These are phyloP conservation scores for Tragelaphus eurycerus DNA, from an alignment of 2,797 vertebrate genomes.

Conservation along the genomic window DNA sequence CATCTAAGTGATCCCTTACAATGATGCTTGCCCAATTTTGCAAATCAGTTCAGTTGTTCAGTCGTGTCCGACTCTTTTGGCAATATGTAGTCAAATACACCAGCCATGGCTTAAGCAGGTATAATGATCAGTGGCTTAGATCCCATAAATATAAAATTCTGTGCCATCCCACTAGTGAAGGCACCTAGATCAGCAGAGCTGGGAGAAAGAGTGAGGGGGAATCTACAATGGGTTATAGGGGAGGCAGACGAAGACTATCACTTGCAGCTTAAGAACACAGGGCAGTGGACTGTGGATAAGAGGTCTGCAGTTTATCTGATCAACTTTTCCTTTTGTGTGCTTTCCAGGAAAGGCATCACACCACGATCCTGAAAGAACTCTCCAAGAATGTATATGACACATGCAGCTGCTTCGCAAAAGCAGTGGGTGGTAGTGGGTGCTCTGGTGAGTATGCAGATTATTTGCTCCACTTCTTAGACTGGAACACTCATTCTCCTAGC, in stretches of 20 bases:
- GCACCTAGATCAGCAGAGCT: neutral
- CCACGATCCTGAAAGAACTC: neutral
- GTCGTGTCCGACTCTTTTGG: neutral
- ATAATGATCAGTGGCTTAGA: neutral
- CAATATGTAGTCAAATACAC: neutral
- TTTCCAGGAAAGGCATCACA: neutral
- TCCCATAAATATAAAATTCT: neutral
- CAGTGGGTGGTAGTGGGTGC: neutral
- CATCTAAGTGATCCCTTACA: neutral
- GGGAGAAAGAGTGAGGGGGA: neutral
- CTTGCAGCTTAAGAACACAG: neutral
- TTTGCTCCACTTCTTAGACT: neutral
- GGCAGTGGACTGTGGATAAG: neutral
- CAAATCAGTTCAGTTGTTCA: neutral
- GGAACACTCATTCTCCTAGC: neutral
- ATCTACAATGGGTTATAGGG: neutral
- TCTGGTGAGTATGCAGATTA: neutral
- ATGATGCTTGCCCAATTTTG: neutral
- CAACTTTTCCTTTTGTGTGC: neutral
- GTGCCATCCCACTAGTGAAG: neutral
- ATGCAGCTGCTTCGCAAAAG: neutral
- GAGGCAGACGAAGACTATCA: neutral
- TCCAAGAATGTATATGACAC: neutral
- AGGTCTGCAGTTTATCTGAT: neutral
- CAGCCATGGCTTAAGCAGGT: neutral